Evolutionary conservation across 2,113 vertebrate species (phyloP).

Genomic region (Carlito syrichta): DNA sequence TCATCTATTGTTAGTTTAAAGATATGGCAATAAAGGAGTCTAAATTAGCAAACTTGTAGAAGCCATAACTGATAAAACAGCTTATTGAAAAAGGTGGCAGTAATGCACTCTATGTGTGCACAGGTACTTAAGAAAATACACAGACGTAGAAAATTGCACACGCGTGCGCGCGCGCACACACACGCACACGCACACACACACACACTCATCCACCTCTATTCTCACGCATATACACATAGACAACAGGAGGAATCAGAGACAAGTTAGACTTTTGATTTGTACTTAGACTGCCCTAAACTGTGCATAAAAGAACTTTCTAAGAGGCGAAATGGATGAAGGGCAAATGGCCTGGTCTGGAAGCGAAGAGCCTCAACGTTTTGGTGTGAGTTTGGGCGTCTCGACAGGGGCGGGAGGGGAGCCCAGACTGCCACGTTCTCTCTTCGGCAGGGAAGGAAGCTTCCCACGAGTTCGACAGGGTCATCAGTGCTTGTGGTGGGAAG

Average conservation of each 20-base stretch:
- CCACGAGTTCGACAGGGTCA: slow-evolving; percentile 80
- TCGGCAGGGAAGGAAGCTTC: slow-evolving; percentile 76
- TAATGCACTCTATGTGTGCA: slow-evolving; percentile 97
- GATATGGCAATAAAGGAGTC: slow-evolving; percentile 97
- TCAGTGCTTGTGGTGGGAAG: slow-evolving; percentile 85
- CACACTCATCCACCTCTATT: slow-evolving; percentile 85
- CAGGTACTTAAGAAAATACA: slow-evolving; percentile 95
- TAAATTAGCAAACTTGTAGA: slow-evolving; percentile 95
- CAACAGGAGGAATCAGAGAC: slow-evolving; percentile 88
- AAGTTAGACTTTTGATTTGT: slow-evolving; percentile 87
- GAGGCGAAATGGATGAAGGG: slow-evolving; percentile 75
- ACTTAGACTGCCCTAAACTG: slow-evolving; percentile 84
- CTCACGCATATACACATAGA: slow-evolving; percentile 90
- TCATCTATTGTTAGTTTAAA: slow-evolving; percentile 94
- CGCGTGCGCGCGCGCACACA: too few relatives aligned
- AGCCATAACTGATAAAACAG: slow-evolving; percentile 96
- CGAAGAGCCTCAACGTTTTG: slow-evolving; percentile 74
- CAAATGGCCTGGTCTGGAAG: slow-evolving; percentile 70
- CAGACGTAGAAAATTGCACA: slow-evolving; percentile 91
- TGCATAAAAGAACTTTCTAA: slow-evolving; percentile 78
- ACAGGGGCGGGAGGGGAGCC: slow-evolving; percentile 63
- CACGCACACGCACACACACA: slow-evolving; percentile 79
- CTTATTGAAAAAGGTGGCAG: slow-evolving; percentile 98
- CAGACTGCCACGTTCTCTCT: slow-evolving; percentile 70
- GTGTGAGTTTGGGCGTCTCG: slow-evolving; percentile 76